Evolutionary conservation across 2,797 vertebrate genomes (phyloP), one percentile per base, ranked within the genome.

Genomic region (Thaleichthys pacificus): DNA sequence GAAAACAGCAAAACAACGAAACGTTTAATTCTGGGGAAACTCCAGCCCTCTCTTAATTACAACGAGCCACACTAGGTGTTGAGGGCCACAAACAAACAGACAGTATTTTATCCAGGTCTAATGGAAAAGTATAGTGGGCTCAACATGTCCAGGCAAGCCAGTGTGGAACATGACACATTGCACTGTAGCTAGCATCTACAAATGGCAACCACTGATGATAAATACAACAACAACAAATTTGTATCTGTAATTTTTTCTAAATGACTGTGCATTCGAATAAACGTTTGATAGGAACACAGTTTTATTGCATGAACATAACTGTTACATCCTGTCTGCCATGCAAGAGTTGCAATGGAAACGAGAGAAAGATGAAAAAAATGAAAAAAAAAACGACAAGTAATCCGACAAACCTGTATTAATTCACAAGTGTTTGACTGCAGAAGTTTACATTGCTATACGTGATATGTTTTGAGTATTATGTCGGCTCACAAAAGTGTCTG

Each of bases 141-240:
- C 19, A 22, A 77, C 80, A 79, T 76, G 79, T 63, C 82, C 3
- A 4, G 79, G 15, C 82, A 68, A 75, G 78, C 54, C 71, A 61
- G 35, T 54, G 15, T 72, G 76, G 77, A 86, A 84, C 71, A 66
- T 54, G 78, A 82, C 26, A 42, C 73, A 65, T 14, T 47, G 63
- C 66, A 67, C 4, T 67, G 63, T 19, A 71, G 71, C 57, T 75
- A 69, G 66, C 60, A 54, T 70, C 60, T 63, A 78, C 73, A 54
- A 69, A 74, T 80, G 67, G 49, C 80, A 57, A 56, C 11, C 57
- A 22, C 57, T 5, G 19, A 58, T n/a, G 7, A 58, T 58, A 60
- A 12, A 60, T 21, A 30, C 28, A 30, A 30, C 28, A 30, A 30
- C 28, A 0, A n/a, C n/a, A 30, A 4, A 30, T 30, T 30, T 4